Conservation (phyloP, 2,113 vertebrate species). For the Triplophysa tibetana region DNA sequence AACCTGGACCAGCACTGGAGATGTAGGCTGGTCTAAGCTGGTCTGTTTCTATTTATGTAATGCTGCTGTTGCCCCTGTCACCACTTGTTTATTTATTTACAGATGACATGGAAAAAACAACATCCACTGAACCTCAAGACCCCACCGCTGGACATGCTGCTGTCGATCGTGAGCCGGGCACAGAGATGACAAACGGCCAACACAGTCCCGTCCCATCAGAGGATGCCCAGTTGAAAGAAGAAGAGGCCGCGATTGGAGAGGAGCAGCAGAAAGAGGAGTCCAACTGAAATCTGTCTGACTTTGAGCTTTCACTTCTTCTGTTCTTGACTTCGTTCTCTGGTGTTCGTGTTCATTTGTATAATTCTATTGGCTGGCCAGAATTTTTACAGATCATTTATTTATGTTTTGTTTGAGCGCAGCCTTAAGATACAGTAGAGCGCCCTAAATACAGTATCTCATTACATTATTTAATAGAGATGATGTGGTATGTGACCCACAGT, state of each 20-base stretch:
- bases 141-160: background rate
- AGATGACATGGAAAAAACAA: constrained; percentile 35
- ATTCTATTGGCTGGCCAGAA: background rate
- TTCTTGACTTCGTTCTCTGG: background rate
- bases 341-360: background rate
- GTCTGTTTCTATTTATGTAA: background rate
- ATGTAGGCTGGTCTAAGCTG: background rate
- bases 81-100: constrained; percentile 3
- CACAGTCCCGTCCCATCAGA: constrained; percentile 10
- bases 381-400: constrained; percentile 21
- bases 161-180: background rate
- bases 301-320: background rate
- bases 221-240: constrained; percentile 5
- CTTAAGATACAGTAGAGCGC: background rate
- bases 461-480: background rate
- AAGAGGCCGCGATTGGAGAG: background rate
- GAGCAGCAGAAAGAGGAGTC: constrained; percentile 26
- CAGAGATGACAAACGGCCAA: background rate
- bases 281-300: constrained; percentile 16
- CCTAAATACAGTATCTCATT: background rate
- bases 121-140: constrained; percentile 28
- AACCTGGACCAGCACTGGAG: background rate
- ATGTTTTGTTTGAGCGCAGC: background rate
- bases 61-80: background rate
- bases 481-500: background rate